Evolutionary conservation across 2,113 vertebrate species (phyloP).

Genomic region (Cyprinodon variegatus): DNA sequence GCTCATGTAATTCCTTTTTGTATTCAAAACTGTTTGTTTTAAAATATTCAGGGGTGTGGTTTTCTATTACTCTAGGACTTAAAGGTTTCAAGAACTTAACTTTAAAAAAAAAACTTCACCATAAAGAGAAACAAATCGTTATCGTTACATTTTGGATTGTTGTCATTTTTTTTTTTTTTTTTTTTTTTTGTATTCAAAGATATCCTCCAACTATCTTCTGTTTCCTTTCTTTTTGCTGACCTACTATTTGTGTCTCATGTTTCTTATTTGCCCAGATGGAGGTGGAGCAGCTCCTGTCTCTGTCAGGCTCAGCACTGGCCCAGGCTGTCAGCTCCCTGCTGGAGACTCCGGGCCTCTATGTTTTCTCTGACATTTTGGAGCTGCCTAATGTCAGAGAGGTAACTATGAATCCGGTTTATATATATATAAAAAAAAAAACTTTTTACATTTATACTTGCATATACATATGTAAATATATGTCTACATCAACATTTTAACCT

Average conservation of each 20-base stretch:
- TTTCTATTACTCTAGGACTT: background rate
- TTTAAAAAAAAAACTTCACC: no score
- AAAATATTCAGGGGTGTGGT: background rate
- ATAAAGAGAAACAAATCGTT: no score
- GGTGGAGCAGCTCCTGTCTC: slow-evolving; percentile 83
- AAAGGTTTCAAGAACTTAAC: no score
- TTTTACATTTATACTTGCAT: no score
- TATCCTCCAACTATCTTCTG: background rate
- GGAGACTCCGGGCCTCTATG: slow-evolving; percentile 84
- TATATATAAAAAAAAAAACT: background rate
- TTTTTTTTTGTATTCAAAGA: background rate
- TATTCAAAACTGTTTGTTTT: background rate
- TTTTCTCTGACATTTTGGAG: slow-evolving; percentile 83
- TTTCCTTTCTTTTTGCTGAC: slow-evolving; percentile 5
- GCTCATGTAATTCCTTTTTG: background rate
- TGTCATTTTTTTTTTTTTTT: no score
- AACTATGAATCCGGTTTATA: slow-evolving; percentile 10
- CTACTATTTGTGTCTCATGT: slow-evolving; percentile 31
- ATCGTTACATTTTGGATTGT: no score
- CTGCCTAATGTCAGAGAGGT: slow-evolving; percentile 85
- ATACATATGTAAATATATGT: no score
- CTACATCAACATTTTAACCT: background rate
- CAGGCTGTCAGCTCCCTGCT: slow-evolving; percentile 81
- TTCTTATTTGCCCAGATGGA: slow-evolving; percentile 76
- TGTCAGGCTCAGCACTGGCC: slow-evolving; percentile 81